Evolutionary conservation across 1,140 invertebrate genomes (phyloP), one percentile per base, ranked within the genome.

Genomic region (Anoplophora glabripennis): DNA sequence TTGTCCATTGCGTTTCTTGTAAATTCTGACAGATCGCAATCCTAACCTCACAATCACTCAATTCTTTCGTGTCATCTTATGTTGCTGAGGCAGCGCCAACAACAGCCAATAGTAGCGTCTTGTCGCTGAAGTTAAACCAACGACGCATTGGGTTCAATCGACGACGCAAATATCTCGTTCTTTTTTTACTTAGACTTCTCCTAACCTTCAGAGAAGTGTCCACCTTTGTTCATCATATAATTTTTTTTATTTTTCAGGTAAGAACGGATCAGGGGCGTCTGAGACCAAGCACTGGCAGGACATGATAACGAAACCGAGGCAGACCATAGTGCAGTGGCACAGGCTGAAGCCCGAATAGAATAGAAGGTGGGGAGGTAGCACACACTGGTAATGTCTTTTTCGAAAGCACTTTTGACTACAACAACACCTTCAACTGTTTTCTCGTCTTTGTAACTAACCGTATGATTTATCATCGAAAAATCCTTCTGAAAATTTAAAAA

Each of bases 241-340:
- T 28, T 28, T 5, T 28, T 28, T 18, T 47, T 15, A 7, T 7
- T 56, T 15, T 41, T 60, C 84, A 92, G 92, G 91, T 42, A 93
- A 94, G 79, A 94, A 92, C 67, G 92, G 91, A 12, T 93, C 90
- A 15, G 92, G 93, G 4, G 92, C 92, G 8, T 88, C 89, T 10
- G 93, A 95, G 75, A 93, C 93, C 1, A 94, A 94, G 75, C 93
- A 95, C 72, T 94, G 92, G 92, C 90, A 93, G 70, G 93, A 96
- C 72, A 96, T 96, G 94, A 94, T 96, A 57, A 94, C 91, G 35
- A 96, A 96, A 72, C 93, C 94, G 1, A 80, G 93, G 58, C 92
- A 96, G 78, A 93, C 90, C 53, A 92, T 95, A 58, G 89, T 94
- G 7, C 90, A 93, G 68, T 95, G 92, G 92, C 93, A 96, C 75